phyloP scores from a whole-genome alignment of 2,113 vertebrate species.

The Antechinus flavipes region DNA sequence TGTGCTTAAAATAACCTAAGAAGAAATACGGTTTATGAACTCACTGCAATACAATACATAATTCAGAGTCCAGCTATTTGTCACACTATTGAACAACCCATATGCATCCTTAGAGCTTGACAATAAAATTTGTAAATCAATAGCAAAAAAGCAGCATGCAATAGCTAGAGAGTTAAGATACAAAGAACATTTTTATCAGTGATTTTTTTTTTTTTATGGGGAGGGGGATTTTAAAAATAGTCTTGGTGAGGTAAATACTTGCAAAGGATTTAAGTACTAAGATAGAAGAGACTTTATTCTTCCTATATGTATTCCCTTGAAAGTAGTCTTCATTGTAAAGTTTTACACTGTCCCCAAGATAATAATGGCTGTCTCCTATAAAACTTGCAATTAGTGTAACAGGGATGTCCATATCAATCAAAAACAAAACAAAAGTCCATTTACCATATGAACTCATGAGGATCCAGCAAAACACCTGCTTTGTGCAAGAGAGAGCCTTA shows the following conservation, averaged over 20 bases:
- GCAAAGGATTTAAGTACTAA: constrained; percentile 38
- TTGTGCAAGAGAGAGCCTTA: constrained; percentile 80
- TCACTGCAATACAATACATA: constrained; percentile 59
- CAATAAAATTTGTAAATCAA: constrained; percentile 80
- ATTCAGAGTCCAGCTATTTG: constrained; percentile 66
- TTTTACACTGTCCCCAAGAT: constrained; percentile 80
- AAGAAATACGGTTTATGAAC: constrained; percentile 68
- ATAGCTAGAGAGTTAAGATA: constrained; percentile 72
- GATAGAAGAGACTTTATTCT: constrained; percentile 66
- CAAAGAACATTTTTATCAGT: constrained; percentile 77
- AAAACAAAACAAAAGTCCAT: constrained; percentile 62
- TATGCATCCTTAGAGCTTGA: constrained; percentile 64
- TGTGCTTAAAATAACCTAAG: constrained; percentile 70
- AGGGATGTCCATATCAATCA: constrained; percentile 81
- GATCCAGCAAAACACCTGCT: constrained; percentile 81
- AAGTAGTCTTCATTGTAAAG: constrained; percentile 80
- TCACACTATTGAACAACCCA: constrained; percentile 68
- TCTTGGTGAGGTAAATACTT: constrained; percentile 60
- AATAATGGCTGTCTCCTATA: constrained; percentile 82
- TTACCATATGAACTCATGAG: constrained; percentile 77
- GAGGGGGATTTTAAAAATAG: constrained; percentile 66
- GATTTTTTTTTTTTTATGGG: constrained; percentile 69
- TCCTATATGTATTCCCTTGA: constrained; percentile 59
- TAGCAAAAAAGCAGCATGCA: constrained; percentile 62
- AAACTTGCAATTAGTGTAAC: constrained; percentile 82